Evolutionary conservation across 2,888 invertebrate species (phyloP).

Genomic region (Agrotis segetum): DNA sequence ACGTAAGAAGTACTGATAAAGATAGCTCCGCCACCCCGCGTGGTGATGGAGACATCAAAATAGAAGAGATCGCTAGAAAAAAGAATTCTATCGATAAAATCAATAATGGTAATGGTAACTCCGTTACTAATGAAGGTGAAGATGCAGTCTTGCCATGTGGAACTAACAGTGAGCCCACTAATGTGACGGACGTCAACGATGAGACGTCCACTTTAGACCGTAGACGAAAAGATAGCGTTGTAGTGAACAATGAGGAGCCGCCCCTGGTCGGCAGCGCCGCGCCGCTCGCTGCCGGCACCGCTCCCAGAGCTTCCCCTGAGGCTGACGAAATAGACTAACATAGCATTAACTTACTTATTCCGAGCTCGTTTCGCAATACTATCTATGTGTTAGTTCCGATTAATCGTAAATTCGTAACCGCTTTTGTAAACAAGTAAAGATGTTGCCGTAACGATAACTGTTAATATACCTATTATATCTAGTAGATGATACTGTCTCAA

Average conservation of each 20-base stretch:
- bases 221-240: conserved; percentile 76
- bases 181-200: conserved; percentile 64
- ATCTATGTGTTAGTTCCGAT: conserved; percentile 71
- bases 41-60: conserved; percentile 74
- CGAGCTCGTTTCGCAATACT: conserved; percentile 69
- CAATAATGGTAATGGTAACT: conserved; percentile 69
- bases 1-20: conserved; percentile 70
- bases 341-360: conserved; percentile 74
- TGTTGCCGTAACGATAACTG: conserved; percentile 67
- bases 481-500: conserved; percentile 59
- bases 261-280: conserved; percentile 63
- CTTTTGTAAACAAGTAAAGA: conserved; percentile 75
- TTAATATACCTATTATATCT: conserved; percentile 62
- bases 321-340: conserved; percentile 83
- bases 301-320: conserved; percentile 81
- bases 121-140: conserved; percentile 62
- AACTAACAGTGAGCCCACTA: conserved; percentile 62
- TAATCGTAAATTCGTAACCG: conserved; percentile 72
- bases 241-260: conserved; percentile 70
- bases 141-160: conserved; percentile 67
- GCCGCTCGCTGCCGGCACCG: conserved; percentile 60
- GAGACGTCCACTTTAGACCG: conserved; percentile 82
- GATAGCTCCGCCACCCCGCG: conserved; percentile 65
- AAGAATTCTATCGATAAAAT: conserved; percentile 68
- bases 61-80: conserved; percentile 82